Evolutionary conservation across 2,888 invertebrate genomes (phyloP).

Genomic region (Polylopha cassiicola): DNA sequence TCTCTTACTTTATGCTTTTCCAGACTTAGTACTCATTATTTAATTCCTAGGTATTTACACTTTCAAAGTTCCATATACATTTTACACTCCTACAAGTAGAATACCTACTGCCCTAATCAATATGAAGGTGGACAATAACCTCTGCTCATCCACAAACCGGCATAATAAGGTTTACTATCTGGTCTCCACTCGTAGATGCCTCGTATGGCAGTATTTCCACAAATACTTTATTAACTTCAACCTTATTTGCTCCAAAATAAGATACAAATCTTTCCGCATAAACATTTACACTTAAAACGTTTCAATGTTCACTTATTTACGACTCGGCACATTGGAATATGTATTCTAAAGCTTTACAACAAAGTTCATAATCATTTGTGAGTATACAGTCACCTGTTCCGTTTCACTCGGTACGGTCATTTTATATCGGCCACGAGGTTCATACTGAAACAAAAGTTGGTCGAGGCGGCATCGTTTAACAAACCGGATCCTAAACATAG

Average conservation of each 20-base stretch:
- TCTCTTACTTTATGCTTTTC: too few relatives aligned
- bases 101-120: too few relatives aligned
- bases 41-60: too few relatives aligned
- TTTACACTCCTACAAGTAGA: too few relatives aligned
- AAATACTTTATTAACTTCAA: neutral
- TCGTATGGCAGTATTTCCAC: constrained; percentile 4
- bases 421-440: constrained; percentile 48
- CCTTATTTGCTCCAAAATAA: neutral
- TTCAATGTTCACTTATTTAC: neutral
- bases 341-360: too few relatives aligned
- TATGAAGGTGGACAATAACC: constrained; percentile 33
- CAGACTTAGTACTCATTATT: too few relatives aligned
- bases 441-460: constrained; percentile 59
- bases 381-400: neutral
- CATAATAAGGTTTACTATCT: constrained; percentile 37
- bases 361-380: neutral
- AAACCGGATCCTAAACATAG: constrained; percentile 49
- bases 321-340: too few relatives aligned
- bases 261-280: neutral
- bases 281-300: neutral
- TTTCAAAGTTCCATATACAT: too few relatives aligned
- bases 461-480: constrained; percentile 49
- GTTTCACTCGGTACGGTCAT: constrained; percentile 6
- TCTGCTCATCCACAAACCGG: constrained; percentile 33
- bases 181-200: constrained; percentile 27